phyloP scores from a whole-genome alignment of 2,113 vertebrate species.

The Nothocercus julius region DNA sequence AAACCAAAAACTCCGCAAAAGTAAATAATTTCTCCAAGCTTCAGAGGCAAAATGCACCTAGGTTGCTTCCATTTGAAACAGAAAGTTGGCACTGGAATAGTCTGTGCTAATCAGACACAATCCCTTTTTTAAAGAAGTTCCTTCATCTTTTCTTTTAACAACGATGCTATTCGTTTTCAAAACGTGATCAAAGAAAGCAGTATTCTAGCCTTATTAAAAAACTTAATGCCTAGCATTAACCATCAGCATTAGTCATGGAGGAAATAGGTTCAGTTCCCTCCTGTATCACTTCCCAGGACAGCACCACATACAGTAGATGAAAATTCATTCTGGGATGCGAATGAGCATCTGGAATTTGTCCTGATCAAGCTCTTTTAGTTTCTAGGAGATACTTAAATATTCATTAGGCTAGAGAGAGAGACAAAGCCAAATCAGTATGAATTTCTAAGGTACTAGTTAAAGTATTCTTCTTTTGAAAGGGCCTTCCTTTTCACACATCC shows the following conservation, averaged over 20 bases:
- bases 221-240: not conserved
- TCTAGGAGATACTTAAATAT: not conserved
- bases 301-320: not conserved
- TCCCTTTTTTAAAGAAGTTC: not conserved
- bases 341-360: not conserved
- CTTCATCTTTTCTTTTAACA: not conserved
- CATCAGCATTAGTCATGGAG: not conserved
- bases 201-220: not conserved
- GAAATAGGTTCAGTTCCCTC: not conserved
- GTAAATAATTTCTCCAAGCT: not conserved
- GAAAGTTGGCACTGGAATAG: not conserved
- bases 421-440: not conserved
- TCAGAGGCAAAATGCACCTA: not conserved
- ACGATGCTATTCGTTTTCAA: not conserved
- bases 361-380: not conserved
- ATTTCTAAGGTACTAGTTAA: not conserved
- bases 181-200: not conserved
- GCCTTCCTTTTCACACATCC: no score
- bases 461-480: not conserved
- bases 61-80: not conserved
- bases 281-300: not conserved
- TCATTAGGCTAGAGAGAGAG: not conserved
- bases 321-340: not conserved
- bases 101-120: not conserved
- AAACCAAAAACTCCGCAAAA: not conserved